Conservation (phyloP, 2,113 vertebrate genomes). For the Verasper variegatus region DNA sequence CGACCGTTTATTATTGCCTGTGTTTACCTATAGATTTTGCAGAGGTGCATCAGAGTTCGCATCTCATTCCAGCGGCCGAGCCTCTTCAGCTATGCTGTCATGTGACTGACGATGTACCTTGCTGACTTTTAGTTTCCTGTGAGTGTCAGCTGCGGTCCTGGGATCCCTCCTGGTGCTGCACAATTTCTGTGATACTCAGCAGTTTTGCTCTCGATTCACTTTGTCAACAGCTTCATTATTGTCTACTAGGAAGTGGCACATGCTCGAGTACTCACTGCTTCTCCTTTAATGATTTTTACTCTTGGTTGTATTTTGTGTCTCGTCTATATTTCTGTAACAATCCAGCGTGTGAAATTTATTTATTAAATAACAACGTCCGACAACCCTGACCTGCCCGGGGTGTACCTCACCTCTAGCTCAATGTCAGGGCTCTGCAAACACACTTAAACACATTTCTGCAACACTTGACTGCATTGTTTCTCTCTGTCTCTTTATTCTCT, state of each 20-base stretch:
- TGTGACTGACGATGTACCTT: slow-evolving; percentile 62
- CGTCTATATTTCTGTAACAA: background rate
- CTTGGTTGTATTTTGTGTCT: background rate
- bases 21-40: slow-evolving; percentile 54
- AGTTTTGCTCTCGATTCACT: slow-evolving; percentile 51
- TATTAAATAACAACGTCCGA: too few species aligned
- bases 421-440: too few species aligned
- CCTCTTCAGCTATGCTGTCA: slow-evolving; percentile 59
- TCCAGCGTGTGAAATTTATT: background rate
- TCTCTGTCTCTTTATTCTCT: slow-evolving; percentile 9
- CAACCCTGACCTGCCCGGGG: too few species aligned
- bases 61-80: slow-evolving; percentile 46
- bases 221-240: slow-evolving; percentile 54
- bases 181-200: slow-evolving; percentile 60
- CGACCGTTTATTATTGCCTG: slow-evolving; percentile 67
- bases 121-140: slow-evolving; percentile 59
- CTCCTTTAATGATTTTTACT: slow-evolving; percentile 5
- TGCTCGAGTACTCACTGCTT: background rate
- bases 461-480: background rate
- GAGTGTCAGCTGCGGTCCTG: slow-evolving; percentile 44
- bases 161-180: slow-evolving; percentile 53
- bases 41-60: slow-evolving; percentile 64
- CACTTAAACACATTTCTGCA: background rate
- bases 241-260: slow-evolving; percentile 17
- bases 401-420: too few species aligned